phyloP scores from a whole-genome alignment of 2,888 invertebrate genomes.

The Scelioninae gen. 2 region DNA sequence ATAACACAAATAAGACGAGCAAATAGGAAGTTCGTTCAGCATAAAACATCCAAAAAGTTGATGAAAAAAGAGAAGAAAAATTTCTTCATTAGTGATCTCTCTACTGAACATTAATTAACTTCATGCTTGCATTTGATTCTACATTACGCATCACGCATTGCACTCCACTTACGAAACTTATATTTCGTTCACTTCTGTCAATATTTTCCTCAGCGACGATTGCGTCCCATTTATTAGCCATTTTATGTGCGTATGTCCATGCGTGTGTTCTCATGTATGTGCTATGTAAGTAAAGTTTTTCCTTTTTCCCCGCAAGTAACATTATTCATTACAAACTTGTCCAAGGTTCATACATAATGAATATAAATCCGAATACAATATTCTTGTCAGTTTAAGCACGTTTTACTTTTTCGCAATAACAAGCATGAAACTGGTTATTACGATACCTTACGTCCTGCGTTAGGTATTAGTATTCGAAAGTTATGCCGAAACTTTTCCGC shows the following conservation, averaged over 20 bases:
- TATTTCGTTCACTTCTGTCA: too few species aligned
- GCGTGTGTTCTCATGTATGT: too few species aligned
- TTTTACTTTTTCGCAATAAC: conserved; percentile 58
- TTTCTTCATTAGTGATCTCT: too few species aligned
- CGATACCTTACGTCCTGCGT: conserved; percentile 48
- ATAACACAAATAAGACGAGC: too few species aligned
- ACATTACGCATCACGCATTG: too few species aligned
- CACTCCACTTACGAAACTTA: too few species aligned
- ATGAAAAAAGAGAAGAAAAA: too few species aligned
- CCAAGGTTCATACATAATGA: conserved; percentile 52
- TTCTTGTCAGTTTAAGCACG: conserved; percentile 56
- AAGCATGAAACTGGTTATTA: conserved; percentile 56
- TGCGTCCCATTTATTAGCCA: conserved; percentile 31
- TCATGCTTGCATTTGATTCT: too few species aligned
- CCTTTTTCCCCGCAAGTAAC: conserved; percentile 18
- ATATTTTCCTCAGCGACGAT: conserved; percentile 24
- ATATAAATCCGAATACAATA: conserved; percentile 54
- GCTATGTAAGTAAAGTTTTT: too few species aligned
- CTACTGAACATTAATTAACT: too few species aligned
- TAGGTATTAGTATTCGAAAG: conserved; percentile 67
- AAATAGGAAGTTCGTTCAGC: too few species aligned
- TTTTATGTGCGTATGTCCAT: neutral
- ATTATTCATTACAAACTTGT: conserved; percentile 50
- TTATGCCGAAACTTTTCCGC: conserved; percentile 66
- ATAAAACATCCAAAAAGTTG: too few species aligned